These are phyloP conservation scores for Cydia fagiglandana DNA, from an alignment of 1,140 invertebrate species.

Conservation along the genomic window DNA sequence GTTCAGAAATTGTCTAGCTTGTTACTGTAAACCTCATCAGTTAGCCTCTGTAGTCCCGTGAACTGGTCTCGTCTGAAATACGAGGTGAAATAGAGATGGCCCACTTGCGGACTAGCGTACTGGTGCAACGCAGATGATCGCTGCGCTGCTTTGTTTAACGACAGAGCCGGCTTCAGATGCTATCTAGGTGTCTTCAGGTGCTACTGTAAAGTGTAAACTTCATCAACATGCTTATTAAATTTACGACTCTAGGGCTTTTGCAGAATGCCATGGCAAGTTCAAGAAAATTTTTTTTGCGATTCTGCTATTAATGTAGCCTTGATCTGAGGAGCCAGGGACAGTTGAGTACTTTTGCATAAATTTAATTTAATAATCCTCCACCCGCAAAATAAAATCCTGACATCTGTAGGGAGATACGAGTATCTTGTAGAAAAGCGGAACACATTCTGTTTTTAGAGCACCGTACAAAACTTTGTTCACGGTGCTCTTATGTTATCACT, in stretches of 20 bases:
- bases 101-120: slow-evolving; percentile 35
- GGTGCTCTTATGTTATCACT: too few relatives aligned
- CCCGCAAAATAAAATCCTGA: too few relatives aligned
- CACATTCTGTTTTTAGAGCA: too few relatives aligned
- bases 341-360: too few relatives aligned
- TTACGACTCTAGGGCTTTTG: background rate
- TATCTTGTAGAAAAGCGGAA: too few relatives aligned
- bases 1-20: slow-evolving; percentile 12
- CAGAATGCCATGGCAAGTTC: too few relatives aligned
- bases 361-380: too few relatives aligned
- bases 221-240: background rate
- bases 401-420: too few relatives aligned
- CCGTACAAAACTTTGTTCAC: too few relatives aligned
- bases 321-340: too few relatives aligned
- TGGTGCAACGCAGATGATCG: slow-evolving; percentile 51
- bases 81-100: slow-evolving; percentile 34
- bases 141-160: slow-evolving; percentile 56
- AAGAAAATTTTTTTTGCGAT: too few relatives aligned
- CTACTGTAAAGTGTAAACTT: background rate
- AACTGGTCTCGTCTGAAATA: background rate
- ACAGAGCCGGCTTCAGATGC: slow-evolving; percentile 43
- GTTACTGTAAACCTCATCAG: background rate
- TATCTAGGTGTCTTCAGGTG: background rate
- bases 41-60: background rate
- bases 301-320: too few relatives aligned